Conservation (phyloP, 2,888 invertebrate genomes). For the Brachylomia viminalis region DNA sequence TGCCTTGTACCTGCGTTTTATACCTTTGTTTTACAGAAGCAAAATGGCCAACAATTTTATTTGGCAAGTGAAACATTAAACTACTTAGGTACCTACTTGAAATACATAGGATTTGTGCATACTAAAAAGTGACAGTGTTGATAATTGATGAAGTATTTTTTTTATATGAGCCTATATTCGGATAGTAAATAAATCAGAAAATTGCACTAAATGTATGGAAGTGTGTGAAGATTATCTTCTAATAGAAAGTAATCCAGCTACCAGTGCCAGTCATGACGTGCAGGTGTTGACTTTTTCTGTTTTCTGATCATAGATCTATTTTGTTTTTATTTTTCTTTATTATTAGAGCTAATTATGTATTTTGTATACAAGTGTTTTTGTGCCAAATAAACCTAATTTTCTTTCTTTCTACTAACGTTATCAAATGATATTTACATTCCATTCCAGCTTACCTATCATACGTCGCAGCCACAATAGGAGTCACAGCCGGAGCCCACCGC, state of each 20-base stretch:
- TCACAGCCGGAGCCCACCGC: slow-evolving; percentile 71
- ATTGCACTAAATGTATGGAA: neutral
- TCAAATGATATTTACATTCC: neutral
- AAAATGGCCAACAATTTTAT: slow-evolving; percentile 61
- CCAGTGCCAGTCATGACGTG: too few species aligned
- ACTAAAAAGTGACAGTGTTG: neutral
- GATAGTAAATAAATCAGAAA: neutral
- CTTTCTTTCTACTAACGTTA: too few species aligned
- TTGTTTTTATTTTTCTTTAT: too few species aligned
- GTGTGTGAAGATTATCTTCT: neutral
- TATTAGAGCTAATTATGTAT: too few species aligned
- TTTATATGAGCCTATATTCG: too few species aligned
- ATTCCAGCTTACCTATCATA: slow-evolving; percentile 62
- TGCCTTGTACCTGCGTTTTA: too few species aligned
- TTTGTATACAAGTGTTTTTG: too few species aligned
- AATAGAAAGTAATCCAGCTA: neutral
- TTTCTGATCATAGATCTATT: too few species aligned
- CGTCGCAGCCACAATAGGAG: slow-evolving; percentile 64
- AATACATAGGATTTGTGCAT: neutral
- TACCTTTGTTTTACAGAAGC: slow-evolving; percentile 64
- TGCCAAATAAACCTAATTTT: too few species aligned
- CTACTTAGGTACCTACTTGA: neutral
- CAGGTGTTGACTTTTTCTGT: too few species aligned
- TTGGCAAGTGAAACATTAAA: slow-evolving; percentile 53
- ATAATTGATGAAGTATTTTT: neutral